phyloP scores from a whole-genome alignment of 2,888 invertebrate species.

The Azorinus chamasolen region DNA sequence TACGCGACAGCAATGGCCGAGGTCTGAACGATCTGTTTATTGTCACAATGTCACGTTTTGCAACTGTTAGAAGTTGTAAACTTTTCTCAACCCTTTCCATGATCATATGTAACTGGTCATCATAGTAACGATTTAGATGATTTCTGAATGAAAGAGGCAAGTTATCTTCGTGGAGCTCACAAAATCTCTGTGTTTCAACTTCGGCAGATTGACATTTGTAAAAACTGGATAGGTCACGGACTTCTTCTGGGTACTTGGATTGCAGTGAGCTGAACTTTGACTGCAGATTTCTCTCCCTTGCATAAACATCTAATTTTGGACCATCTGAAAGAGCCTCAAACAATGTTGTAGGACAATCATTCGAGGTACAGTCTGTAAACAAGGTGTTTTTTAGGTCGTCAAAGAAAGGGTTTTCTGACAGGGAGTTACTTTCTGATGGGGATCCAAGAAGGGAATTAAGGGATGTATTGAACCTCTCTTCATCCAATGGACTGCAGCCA shows the following conservation, averaged over 20 bases:
- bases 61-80: constrained; percentile 45
- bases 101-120: constrained; percentile 65
- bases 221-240: constrained; percentile 60
- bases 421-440: constrained; percentile 32
- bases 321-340: constrained; percentile 50
- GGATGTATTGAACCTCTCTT: constrained; percentile 46
- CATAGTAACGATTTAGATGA: constrained; percentile 69
- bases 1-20: constrained; percentile 64
- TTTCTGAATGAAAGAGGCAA: constrained; percentile 50
- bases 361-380: constrained; percentile 33
- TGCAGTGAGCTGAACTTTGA: constrained; percentile 54
- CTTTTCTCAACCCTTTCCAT: constrained; percentile 69
- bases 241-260: constrained; percentile 56
- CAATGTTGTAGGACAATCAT: constrained; percentile 55
- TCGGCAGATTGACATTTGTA: constrained; percentile 65
- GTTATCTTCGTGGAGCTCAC: constrained; percentile 57
- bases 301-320: constrained; percentile 47
- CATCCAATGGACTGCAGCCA: constrained; percentile 31
- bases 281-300: constrained; percentile 59
- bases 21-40: constrained; percentile 37
- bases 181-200: constrained; percentile 66
- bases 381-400: constrained; percentile 57
- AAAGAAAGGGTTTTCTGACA: constrained; percentile 58
- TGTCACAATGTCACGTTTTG: constrained; percentile 40
- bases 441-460: constrained; percentile 46